A percentile compares a stretch with the other conserved stretches of the same genome.
phyloP scores from a whole-genome alignment of 2,888 invertebrate species.

The Thereva nobilitata region DNA sequence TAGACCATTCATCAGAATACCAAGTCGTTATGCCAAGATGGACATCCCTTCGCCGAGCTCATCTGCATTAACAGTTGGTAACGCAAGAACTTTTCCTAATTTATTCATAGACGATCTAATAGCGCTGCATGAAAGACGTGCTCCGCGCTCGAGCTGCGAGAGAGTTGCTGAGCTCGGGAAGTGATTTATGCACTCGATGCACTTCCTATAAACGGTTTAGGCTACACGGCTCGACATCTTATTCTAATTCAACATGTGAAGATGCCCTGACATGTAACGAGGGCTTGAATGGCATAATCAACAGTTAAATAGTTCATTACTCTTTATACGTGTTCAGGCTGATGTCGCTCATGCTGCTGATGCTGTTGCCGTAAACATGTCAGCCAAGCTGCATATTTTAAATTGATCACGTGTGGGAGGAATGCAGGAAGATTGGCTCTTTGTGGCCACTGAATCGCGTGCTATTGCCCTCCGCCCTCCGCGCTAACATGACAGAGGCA shows the following conservation, averaged over 20 bases:
- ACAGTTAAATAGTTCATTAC: conserved; percentile 26
- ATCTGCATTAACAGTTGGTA: conserved; percentile 1
- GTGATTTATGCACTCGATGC: conserved; percentile 10
- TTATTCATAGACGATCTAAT: conserved; percentile 8
- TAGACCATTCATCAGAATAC: not conserved
- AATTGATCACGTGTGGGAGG: conserved; percentile 13
- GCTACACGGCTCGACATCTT: not conserved
- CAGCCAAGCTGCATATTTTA: not conserved
- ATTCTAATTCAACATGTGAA: not conserved
- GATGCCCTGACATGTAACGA: conserved; percentile 6
- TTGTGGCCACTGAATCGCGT: conserved; percentile 1
- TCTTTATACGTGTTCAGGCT: not conserved
- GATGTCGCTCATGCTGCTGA: not conserved
- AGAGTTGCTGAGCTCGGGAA: conserved; percentile 3
- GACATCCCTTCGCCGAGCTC: not conserved
- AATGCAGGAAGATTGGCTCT: no score
- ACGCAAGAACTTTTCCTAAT: conserved; percentile 1
- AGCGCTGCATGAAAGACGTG: not conserved
- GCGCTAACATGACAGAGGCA: not conserved
- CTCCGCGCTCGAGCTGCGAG: not conserved
- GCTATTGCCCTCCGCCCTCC: not conserved
- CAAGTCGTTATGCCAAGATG: not conserved
- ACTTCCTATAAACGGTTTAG: not conserved
- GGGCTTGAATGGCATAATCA: conserved; percentile 27
- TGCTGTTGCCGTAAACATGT: conserved; percentile 8